These are phyloP conservation scores for Netelia fuscicornis DNA, from an alignment of 2,888 invertebrate genomes.

Conservation along the genomic window DNA sequence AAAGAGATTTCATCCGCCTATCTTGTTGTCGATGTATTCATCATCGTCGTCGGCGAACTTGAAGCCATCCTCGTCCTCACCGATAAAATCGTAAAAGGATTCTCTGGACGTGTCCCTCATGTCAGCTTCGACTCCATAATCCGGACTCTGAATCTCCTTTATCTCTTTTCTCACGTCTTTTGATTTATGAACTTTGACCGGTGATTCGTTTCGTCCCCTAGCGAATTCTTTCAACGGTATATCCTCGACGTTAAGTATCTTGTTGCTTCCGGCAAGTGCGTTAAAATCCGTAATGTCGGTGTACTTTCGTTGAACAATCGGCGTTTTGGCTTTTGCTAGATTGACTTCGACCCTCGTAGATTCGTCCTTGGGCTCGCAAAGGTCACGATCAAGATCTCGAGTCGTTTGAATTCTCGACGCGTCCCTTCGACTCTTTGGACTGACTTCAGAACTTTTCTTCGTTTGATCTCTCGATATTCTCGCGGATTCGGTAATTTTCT, in stretches of 20 bases:
- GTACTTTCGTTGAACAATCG: constrained; percentile 68
- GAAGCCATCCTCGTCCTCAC: constrained; percentile 78
- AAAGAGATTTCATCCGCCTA: constrained; percentile 71
- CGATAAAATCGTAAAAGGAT: constrained; percentile 79
- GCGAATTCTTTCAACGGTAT: constrained; percentile 80
- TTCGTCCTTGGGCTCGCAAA: constrained; percentile 64
- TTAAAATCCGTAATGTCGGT: constrained; percentile 72
- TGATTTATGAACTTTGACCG: constrained; percentile 75
- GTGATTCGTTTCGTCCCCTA: constrained; percentile 74
- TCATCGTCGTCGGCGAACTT: constrained; percentile 83
- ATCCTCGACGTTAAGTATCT: constrained; percentile 67
- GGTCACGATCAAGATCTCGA: constrained; percentile 63
- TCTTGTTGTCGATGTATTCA: constrained; percentile 80
- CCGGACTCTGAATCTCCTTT: constrained; percentile 77
- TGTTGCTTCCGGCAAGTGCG: constrained; percentile 64
- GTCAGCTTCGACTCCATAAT: constrained; percentile 78
- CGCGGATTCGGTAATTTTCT: constrained; percentile 36
- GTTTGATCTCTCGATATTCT: constrained; percentile 53
- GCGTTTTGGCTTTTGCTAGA: constrained; percentile 65
- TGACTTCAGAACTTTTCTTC: constrained; percentile 53
- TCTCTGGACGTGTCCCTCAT: constrained; percentile 76
- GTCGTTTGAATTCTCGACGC: constrained; percentile 21
- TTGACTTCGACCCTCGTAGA: constrained; percentile 43
- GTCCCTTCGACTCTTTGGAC: constrained; percentile 47
- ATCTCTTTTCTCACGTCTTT: constrained; percentile 72